These are phyloP conservation scores for Malurus splendens DNA, from an alignment of 2,797 vertebrate genomes.

Conservation along the genomic window DNA sequence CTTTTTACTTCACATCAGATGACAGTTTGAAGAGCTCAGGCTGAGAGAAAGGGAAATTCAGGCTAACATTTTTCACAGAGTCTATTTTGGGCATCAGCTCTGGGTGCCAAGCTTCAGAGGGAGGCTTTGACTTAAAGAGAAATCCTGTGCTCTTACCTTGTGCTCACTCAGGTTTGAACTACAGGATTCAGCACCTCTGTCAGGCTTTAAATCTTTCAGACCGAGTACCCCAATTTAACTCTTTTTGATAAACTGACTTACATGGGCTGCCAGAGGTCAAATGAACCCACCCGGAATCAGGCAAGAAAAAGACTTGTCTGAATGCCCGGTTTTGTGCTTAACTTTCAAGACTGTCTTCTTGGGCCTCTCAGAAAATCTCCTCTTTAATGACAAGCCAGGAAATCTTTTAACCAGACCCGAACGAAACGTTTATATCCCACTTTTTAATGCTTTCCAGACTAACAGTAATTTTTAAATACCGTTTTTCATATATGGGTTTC, in stretches of 20 bases:
- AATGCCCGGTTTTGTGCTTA: not conserved
- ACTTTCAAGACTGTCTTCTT: not conserved
- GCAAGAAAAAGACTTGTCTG: not conserved
- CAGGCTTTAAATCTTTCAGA: not conserved
- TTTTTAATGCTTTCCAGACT: not conserved
- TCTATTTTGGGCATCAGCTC: slow-evolving; percentile 37
- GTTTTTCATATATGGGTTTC: not conserved
- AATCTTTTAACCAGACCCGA: slow-evolving; percentile 20
- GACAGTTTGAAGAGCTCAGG: slow-evolving; percentile 21
- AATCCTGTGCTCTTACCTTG: not conserved
- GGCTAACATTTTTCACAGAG: slow-evolving; percentile 38
- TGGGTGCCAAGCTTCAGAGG: slow-evolving; percentile 29
- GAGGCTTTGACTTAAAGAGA: slow-evolving; percentile 27
- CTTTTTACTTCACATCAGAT: not conserved
- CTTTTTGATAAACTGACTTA: not conserved
- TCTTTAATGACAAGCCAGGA: slow-evolving; percentile 3
- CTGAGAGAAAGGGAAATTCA: slow-evolving; percentile 25
- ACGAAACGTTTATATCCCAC: not conserved
- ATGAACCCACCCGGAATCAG: not conserved
- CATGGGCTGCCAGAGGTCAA: not conserved
- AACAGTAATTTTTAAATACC: not conserved
- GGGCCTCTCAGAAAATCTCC: not conserved
- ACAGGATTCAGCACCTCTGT: not conserved
- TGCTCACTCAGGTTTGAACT: not conserved
- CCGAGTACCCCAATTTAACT: not conserved